Evolutionary conservation across 1,140 invertebrate genomes (phyloP).

Genomic region (Heliconius congener): DNA sequence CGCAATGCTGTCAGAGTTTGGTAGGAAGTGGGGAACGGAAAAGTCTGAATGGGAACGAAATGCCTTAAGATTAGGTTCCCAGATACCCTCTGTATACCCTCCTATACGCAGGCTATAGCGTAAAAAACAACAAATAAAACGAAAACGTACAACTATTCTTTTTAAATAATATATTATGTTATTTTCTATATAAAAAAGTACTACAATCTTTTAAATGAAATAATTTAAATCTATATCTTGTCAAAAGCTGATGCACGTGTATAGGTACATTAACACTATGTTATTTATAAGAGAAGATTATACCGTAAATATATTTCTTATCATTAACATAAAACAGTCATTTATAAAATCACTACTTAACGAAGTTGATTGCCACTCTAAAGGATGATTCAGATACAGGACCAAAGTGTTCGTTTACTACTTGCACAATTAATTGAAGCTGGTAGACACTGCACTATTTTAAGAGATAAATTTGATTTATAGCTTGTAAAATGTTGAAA

Average conservation of each 20-base stretch:
- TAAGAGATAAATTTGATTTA: constrained; percentile 33
- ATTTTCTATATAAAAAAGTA: too few relatives aligned
- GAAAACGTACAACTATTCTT: too few relatives aligned
- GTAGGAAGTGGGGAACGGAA: too few relatives aligned
- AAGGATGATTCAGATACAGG: constrained; percentile 32
- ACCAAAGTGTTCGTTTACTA: constrained; percentile 47
- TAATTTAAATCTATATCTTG: not conserved
- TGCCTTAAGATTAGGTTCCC: too few relatives aligned
- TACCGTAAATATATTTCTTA: constrained; percentile 15
- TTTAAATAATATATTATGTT: too few relatives aligned
- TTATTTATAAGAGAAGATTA: constrained; percentile 11
- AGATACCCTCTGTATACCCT: too few relatives aligned
- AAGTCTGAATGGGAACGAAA: too few relatives aligned
- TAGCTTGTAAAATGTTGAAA: too few relatives aligned
- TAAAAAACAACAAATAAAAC: too few relatives aligned
- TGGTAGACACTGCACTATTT: constrained; percentile 20
- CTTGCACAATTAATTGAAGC: constrained; percentile 39
- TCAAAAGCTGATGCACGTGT: not conserved
- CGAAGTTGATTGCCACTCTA: constrained; percentile 32
- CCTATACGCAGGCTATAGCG: too few relatives aligned
- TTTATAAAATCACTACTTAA: constrained; percentile 45
- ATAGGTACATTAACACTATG: constrained; percentile 1
- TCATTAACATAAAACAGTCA: constrained; percentile 26
- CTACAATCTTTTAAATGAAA: not conserved
- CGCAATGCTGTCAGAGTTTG: too few relatives aligned